Percentiles rank a stretch among this genome's conserved stretches.
Conservation (phyloP, 1,140 invertebrate genomes). For the Atta cephalotes region DNA sequence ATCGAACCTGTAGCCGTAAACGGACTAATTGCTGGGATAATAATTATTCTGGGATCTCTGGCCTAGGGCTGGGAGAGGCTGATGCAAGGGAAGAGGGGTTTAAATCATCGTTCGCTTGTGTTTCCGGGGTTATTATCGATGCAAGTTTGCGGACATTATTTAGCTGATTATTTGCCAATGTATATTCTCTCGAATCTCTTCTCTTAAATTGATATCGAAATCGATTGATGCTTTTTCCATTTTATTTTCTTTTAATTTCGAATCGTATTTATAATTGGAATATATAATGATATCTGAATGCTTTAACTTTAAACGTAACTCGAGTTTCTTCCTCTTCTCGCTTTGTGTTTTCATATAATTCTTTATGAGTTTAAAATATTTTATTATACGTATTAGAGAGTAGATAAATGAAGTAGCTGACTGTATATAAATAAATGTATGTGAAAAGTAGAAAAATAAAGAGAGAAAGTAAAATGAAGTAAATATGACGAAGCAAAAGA, state of each 20-base stretch:
- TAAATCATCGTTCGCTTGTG: background rate
- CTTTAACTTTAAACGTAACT: conserved; percentile 5
- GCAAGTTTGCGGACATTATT: conserved; percentile 27
- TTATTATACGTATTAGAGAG: background rate
- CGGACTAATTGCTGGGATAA: conserved; percentile 50
- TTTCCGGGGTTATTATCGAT: conserved; percentile 21
- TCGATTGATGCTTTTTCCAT: background rate
- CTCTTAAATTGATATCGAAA: background rate
- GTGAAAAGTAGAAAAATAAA: background rate
- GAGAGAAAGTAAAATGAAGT: background rate
- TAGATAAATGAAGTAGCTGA: background rate
- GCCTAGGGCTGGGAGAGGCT: conserved; percentile 14
- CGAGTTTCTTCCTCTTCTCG: background rate
- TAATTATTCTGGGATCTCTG: conserved; percentile 42
- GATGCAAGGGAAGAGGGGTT: background rate
- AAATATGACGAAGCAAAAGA: background rate
- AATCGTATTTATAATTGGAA: background rate
- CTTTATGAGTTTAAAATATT: background rate
- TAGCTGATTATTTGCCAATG: conserved; percentile 31
- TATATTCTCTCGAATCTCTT: background rate
- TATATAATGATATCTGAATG: background rate
- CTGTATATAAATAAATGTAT: background rate
- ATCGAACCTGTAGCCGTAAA: conserved; percentile 44
- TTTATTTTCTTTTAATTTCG: background rate
- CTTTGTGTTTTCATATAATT: background rate